Evolutionary conservation across 2,113 vertebrate genomes (phyloP).

Genomic region (Bucco capensis): DNA sequence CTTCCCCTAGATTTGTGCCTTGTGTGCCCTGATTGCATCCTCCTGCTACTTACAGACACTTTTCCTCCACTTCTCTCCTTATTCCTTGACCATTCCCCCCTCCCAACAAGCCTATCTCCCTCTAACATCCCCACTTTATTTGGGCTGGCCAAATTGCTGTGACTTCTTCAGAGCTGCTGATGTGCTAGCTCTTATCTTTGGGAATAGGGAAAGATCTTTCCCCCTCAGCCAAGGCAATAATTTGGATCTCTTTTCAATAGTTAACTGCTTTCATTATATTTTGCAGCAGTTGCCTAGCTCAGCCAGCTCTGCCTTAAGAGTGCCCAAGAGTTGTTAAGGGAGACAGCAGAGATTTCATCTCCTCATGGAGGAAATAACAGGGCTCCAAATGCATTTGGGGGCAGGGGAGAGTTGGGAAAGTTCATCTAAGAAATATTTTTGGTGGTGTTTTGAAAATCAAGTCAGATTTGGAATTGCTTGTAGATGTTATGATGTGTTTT

Average conservation of each 20-base stretch:
- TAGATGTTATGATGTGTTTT: background rate
- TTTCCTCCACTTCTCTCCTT: background rate
- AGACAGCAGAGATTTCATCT: background rate
- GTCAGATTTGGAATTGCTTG: background rate
- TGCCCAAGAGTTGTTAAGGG: background rate
- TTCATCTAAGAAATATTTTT: background rate
- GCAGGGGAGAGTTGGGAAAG: background rate
- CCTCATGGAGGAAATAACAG: background rate
- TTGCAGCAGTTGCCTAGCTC: background rate
- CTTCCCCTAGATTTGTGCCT: background rate
- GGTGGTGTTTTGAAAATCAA: background rate
- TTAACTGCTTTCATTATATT: background rate
- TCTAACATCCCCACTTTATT: conserved; percentile 30
- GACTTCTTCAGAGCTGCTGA: background rate
- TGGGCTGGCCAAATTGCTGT: conserved; percentile 35
- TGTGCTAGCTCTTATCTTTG: conserved; percentile 26
- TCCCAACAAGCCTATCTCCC: conserved; percentile 28
- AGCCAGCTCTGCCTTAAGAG: background rate
- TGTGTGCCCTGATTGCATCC: background rate
- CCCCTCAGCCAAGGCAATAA: conserved; percentile 6
- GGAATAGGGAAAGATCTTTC: conserved; percentile 26
- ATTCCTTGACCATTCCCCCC: conserved; percentile 7
- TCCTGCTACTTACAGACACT: background rate
- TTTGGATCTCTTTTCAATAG: conserved; percentile 1
- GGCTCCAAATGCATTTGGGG: background rate